Evolutionary conservation across 2,888 invertebrate genomes (phyloP), one percentile per base, ranked within the genome.

Genomic region (Brenthis hecate): DNA sequence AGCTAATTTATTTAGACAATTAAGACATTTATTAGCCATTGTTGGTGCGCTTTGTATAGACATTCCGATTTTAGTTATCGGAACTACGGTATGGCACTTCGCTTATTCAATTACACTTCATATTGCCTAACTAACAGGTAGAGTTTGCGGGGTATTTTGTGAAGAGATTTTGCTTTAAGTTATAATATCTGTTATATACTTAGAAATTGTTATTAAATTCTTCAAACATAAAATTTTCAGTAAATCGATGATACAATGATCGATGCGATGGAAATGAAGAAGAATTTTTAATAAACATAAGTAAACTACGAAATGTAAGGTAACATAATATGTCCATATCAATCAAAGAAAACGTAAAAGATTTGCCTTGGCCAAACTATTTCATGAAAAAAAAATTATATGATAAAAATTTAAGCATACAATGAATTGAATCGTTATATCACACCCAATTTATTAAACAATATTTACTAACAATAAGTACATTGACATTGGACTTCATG

Each of bases 11-110:
- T 77, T 75, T 74, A 68, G 74, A 76, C 75, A 78, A 79, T 77
- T 73, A 74, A 75, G 77, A 78, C 77, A 76, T 77, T 79, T 78
- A 79, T 78, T 78, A 74, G 71, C 78, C 74, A 79, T 79, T 79
- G 79, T 78, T 69, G 66, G 66, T 65, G 65, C 71, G 68, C 67
- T 73, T 58, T 66, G 64, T 71, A 71, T 68, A 66, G 60, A 48
- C 48, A 68, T 66, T 60, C 72, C 68, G 56, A 70, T 70, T 70
- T 60, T 60, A 60, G 66, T 48, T 63, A 60, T 64, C 63, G 56
- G 66, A 70, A 68, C 65, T 71, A 65, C 55, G 55, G 55, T 61
- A 55, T 53, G 13, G 60, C 66, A 50, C 66, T 56, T 8, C 16
- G n/a, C 56, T 65, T 63, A 62, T 65, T 70, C 65, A 61, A 65